Evolutionary conservation across 2,797 vertebrate species (phyloP).

Genomic region (Lycodopsis pacificus): DNA sequence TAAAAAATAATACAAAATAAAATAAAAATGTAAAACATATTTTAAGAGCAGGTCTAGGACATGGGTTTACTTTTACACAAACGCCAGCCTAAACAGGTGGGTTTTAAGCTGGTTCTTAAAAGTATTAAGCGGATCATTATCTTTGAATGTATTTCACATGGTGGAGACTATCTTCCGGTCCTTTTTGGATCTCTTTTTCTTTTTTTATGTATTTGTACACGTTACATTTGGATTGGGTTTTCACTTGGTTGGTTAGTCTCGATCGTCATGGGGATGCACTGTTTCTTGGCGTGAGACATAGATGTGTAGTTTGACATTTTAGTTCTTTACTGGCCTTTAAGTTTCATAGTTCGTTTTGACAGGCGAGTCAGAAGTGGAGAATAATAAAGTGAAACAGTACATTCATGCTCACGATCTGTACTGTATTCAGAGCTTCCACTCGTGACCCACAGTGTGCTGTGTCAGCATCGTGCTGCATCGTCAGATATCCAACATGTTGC

Average conservation of each 20-base stretch:
- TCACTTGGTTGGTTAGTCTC: neutral
- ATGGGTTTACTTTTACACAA: too few relatives aligned
- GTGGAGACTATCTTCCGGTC: too few relatives aligned
- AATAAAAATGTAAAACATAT: too few relatives aligned
- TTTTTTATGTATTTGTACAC: too few relatives aligned
- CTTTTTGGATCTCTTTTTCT: too few relatives aligned
- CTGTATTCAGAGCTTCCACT: slow-evolving; percentile 1
- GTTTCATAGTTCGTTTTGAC: slow-evolving; percentile 7
- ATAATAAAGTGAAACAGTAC: neutral
- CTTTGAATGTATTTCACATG: neutral
- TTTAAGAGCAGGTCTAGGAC: too few relatives aligned
- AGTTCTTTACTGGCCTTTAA: neutral
- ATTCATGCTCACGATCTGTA: slow-evolving; percentile 11
- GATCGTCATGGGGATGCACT: too few relatives aligned
- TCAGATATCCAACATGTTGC: neutral
- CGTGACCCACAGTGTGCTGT: neutral
- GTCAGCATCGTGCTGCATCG: neutral
- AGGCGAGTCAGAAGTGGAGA: neutral
- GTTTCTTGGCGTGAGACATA: neutral
- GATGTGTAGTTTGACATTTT: neutral
- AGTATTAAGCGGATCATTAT: neutral
- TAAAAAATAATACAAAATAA: too few relatives aligned
- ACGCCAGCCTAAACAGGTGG: too few relatives aligned
- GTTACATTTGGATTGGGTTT: neutral
- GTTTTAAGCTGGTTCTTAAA: too few relatives aligned